Percentiles rank a stretch among this genome's conserved stretches.
Evolutionary conservation across 2,888 invertebrate genomes (phyloP).

Genomic region (Brassicogethes aeneus): DNA sequence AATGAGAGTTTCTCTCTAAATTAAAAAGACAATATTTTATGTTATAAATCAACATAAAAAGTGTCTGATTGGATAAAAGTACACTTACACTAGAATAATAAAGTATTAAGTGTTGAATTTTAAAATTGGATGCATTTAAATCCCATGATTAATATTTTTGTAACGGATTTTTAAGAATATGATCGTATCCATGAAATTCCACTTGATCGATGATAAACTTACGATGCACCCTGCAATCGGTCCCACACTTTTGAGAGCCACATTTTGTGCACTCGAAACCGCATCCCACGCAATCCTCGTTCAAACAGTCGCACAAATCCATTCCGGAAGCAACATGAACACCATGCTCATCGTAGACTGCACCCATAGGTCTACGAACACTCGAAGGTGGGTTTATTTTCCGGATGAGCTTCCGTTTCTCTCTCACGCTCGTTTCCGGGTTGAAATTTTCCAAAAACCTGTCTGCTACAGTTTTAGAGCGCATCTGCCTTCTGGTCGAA

Average conservation of each 20-base stretch:
- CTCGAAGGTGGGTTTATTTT: constrained; percentile 49
- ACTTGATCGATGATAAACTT: constrained; percentile 72
- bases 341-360: constrained; percentile 64
- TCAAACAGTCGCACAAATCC: constrained; percentile 81
- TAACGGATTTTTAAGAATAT: constrained; percentile 48
- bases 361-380: constrained; percentile 42
- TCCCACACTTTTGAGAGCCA: constrained; percentile 65
- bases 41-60: too few relatives aligned
- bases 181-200: constrained; percentile 71
- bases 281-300: constrained; percentile 70
- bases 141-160: too few relatives aligned
- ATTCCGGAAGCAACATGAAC: constrained; percentile 51
- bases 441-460: constrained; percentile 52
- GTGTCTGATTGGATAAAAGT: too few relatives aligned
- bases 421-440: constrained; percentile 69
- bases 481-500: constrained; percentile 23
- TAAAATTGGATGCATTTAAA: too few relatives aligned
- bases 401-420: constrained; percentile 66
- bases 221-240: constrained; percentile 69
- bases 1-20: too few relatives aligned
- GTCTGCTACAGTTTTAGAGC: constrained; percentile 18
- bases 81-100: too few relatives aligned
- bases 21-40: too few relatives aligned
- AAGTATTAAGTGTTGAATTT: too few relatives aligned
- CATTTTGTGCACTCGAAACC: constrained; percentile 74